Percentiles rank a stretch among this genome's conserved stretches.
Evolutionary conservation across 2,888 invertebrate genomes (phyloP).

Genomic region (Limnephilus marmoratus): DNA sequence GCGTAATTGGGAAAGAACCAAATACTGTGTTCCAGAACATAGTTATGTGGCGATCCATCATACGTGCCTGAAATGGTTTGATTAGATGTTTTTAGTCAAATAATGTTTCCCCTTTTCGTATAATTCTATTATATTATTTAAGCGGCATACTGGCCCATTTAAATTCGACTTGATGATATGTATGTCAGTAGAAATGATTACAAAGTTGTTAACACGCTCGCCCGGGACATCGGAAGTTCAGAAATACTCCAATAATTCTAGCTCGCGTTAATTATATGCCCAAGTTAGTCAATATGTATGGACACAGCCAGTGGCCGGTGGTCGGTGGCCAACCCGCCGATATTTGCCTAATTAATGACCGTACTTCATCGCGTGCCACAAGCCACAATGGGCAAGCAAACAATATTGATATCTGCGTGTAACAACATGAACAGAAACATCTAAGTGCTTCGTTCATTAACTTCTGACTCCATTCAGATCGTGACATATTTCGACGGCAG

Average conservation of each 20-base stretch:
- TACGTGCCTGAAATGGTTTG: neutral
- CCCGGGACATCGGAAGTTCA: neutral
- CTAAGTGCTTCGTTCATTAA: neutral
- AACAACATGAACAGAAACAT: neutral
- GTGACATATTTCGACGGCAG: neutral
- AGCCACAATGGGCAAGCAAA: neutral
- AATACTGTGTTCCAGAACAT: too few species aligned
- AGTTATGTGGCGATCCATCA: neutral
- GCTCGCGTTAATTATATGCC: neutral
- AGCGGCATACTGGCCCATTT: neutral
- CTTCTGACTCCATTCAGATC: neutral
- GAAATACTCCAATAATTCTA: neutral
- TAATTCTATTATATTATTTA: neutral
- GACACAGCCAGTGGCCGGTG: neutral
- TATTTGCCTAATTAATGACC: neutral
- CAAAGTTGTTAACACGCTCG: neutral
- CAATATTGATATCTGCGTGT: neutral
- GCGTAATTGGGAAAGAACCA: too few species aligned
- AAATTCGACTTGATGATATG: neutral
- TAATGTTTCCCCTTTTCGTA: neutral
- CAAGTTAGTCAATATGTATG: neutral
- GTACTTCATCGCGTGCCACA: neutral
- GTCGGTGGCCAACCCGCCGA: neutral
- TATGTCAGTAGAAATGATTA: neutral
- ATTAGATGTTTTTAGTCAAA: neutral